Evolutionary conservation across 2,888 invertebrate species (phyloP).

Genomic region (Chrysolina oricalcia): DNA sequence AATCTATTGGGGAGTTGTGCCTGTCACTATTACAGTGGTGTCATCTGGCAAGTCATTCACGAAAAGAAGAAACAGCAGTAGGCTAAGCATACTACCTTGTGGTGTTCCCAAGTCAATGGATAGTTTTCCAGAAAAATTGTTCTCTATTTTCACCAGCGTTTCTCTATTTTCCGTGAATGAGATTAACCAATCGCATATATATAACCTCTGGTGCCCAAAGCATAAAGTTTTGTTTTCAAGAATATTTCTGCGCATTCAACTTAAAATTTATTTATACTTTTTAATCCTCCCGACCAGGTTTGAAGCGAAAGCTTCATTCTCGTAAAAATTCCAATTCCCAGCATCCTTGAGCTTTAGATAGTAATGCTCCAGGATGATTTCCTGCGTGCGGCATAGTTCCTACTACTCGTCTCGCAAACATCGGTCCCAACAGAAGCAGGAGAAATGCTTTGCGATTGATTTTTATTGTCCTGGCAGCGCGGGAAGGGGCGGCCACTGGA

Average conservation of each 20-base stretch:
- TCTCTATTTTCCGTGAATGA: too few species aligned
- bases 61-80: too few species aligned
- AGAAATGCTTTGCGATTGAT: conserved; percentile 65
- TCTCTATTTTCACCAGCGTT: too few species aligned
- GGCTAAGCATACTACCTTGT: too few species aligned
- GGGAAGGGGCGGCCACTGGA: conserved; percentile 35
- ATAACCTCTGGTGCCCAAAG: too few species aligned
- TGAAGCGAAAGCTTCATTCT: conserved; percentile 29
- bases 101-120: too few species aligned
- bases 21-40: too few species aligned
- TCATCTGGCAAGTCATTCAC: too few species aligned
- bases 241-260: not conserved
- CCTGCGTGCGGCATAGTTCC: conserved; percentile 58
- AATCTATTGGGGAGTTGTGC: too few species aligned
- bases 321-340: conserved; percentile 50
- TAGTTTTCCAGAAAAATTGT: too few species aligned
- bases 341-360: conserved; percentile 40
- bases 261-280: not conserved
- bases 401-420: conserved; percentile 68
- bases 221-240: too few species aligned
- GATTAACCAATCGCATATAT: too few species aligned
- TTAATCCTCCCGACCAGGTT: not conserved
- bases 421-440: conserved; percentile 47
- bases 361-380: conserved; percentile 45
- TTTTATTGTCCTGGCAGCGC: conserved; percentile 66